A percentile compares a stretch with the other conserved stretches of the same genome.
Evolutionary conservation across 2,888 invertebrate genomes (phyloP).

Genomic region (Drosophila neotestacea): DNA sequence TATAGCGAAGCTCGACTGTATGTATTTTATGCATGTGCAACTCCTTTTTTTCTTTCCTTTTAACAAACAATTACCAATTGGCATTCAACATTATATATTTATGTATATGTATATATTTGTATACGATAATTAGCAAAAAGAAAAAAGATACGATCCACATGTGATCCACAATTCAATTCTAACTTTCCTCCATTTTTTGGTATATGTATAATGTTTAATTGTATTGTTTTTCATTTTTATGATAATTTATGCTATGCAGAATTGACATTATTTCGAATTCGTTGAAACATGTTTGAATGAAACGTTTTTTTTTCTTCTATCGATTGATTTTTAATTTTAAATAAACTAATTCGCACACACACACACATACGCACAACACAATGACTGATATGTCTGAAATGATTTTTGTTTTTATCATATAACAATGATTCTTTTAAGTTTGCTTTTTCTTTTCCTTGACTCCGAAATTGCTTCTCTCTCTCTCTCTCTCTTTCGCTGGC

Average conservation of each 20-base stretch:
- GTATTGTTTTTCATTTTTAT: constrained; percentile 27
- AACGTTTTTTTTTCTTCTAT: constrained; percentile 15
- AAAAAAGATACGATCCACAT: constrained; percentile 19
- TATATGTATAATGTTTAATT: constrained; percentile 35
- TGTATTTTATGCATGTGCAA: neutral
- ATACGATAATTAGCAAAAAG: constrained; percentile 5
- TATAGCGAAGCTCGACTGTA: constrained; percentile 1
- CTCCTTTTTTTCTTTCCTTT: neutral
- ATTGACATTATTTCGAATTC: constrained; percentile 63
- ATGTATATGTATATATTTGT: constrained; percentile 24
- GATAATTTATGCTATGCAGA: constrained; percentile 67
- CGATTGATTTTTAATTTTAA: constrained; percentile 10
- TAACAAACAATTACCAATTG: constrained; percentile 59
- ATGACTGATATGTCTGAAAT: constrained; percentile 48
- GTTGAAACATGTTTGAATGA: constrained; percentile 45
- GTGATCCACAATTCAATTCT: constrained; percentile 9
- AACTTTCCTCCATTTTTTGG: constrained; percentile 13
- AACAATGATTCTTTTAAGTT: constrained; percentile 2
- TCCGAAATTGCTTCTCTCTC: neutral
- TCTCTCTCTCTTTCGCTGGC: neutral
- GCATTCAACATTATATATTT: constrained; percentile 41
- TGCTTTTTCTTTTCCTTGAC: neutral
- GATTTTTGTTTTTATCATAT: constrained; percentile 2
- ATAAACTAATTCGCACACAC: constrained; percentile 11
- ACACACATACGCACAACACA: constrained; percentile 26